phyloP scores from a whole-genome alignment of 2,888 invertebrate species.

The Panorpa germanica region DNA sequence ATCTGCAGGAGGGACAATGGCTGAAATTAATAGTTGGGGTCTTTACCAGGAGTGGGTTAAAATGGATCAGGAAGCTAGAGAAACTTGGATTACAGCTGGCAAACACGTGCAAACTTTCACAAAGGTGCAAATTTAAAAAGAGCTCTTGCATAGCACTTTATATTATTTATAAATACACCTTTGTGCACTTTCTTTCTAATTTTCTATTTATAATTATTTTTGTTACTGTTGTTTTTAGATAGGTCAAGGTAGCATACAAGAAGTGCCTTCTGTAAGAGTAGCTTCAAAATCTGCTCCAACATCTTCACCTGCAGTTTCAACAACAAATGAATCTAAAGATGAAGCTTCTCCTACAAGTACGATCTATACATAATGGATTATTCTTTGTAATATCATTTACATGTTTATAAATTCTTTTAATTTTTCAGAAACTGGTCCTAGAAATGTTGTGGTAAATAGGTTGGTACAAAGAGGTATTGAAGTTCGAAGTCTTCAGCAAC shows the following conservation, averaged over 20 bases:
- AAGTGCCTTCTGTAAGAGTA: too few relatives aligned
- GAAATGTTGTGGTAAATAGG: slow-evolving; percentile 1
- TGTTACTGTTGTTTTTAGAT: slow-evolving; percentile 16
- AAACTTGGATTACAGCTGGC: slow-evolving; percentile 66
- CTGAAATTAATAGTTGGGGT: slow-evolving; percentile 57
- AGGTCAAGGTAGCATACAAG: slow-evolving; percentile 23
- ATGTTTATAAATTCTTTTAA: too few relatives aligned
- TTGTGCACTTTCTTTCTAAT: not conserved
- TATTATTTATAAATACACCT: slow-evolving; percentile 2
- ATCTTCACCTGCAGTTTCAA: too few relatives aligned
- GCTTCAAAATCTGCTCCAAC: not conserved
- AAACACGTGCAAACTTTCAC: slow-evolving; percentile 54
- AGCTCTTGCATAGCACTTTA: slow-evolving; percentile 1
- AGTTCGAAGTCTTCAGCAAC: too few relatives aligned
- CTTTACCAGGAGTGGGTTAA: slow-evolving; percentile 72
- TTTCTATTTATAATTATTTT: not conserved
- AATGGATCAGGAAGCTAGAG: slow-evolving; percentile 51
- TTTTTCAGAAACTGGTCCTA: too few relatives aligned
- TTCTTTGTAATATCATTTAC: too few relatives aligned
- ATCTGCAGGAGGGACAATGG: slow-evolving; percentile 27
- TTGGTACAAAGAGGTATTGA: slow-evolving; percentile 5
- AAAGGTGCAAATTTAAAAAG: slow-evolving; percentile 35
- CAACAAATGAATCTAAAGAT: too few relatives aligned
- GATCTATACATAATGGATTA: too few relatives aligned
- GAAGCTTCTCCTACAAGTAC: too few relatives aligned